A percentile compares a stretch with the other conserved stretches of the same genome.
phyloP scores from a whole-genome alignment of 2,113 vertebrate genomes.

The Podocnemis expansa region DNA sequence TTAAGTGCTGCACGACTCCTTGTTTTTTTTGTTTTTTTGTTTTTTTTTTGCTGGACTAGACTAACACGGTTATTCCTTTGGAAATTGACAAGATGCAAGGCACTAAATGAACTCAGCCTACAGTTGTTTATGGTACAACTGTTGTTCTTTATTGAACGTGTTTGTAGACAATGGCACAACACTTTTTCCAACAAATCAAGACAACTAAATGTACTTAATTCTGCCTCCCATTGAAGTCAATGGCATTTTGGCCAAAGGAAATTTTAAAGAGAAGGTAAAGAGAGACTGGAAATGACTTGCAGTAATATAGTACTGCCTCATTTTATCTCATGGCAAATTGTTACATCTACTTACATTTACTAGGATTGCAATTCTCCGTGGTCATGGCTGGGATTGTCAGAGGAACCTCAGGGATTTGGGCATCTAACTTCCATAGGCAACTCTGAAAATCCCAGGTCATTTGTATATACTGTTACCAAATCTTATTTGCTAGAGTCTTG shows the following conservation, averaged over 20 bases:
- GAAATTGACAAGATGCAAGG: too few species aligned
- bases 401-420: neutral
- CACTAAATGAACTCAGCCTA: neutral
- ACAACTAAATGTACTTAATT: neutral
- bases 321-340: accelerated
- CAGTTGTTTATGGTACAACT: neutral
- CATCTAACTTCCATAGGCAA: neutral
- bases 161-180: neutral
- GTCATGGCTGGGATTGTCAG: neutral
- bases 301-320: neutral
- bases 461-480: neutral
- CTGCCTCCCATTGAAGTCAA: neutral
- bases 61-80: too few species aligned
- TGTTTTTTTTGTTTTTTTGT: too few species aligned
- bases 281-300: neutral
- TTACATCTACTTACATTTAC: neutral
- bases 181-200: neutral
- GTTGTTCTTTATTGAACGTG: neutral
- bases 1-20: too few species aligned
- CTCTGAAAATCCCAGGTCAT: neutral
- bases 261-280: neutral
- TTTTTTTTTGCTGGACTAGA: too few species aligned
- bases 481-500: neutral
- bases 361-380: neutral
- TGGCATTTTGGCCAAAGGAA: neutral